phyloP scores from a whole-genome alignment of 92 coral and sea anemone species.

The Epizoanthus stellaris region DNA sequence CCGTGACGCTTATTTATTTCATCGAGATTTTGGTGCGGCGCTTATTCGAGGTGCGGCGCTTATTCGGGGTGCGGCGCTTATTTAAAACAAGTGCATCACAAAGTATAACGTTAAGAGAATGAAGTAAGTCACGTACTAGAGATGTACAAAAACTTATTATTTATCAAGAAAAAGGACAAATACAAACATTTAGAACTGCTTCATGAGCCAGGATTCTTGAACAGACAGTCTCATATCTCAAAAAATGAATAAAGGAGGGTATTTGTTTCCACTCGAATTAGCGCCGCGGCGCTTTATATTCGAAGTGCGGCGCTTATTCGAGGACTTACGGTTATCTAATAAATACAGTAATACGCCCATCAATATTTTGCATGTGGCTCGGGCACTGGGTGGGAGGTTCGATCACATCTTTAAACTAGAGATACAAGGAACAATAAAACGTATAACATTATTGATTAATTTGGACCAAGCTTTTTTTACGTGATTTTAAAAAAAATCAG shows the following conservation, averaged over 20 bases:
- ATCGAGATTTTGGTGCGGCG: constrained; percentile 20
- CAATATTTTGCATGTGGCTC: constrained; percentile 14
- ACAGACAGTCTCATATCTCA: constrained; percentile 42
- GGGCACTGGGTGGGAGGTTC: constrained; percentile 12
- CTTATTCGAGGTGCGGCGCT: background rate
- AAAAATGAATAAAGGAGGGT: constrained; percentile 23
- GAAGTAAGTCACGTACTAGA: too few species aligned
- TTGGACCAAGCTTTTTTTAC: constrained; percentile 13
- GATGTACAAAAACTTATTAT: too few species aligned
- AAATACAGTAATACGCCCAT: constrained; percentile 7
- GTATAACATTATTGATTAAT: constrained; percentile 6
- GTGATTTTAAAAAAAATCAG: too few species aligned
- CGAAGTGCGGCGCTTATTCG: constrained; percentile 44
- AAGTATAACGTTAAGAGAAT: too few species aligned
- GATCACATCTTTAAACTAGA: too few species aligned
- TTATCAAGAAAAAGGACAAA: constrained; percentile 46
- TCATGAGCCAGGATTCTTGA: constrained; percentile 28
- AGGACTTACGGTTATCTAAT: constrained; percentile 3
- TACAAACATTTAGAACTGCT: constrained; percentile 33
- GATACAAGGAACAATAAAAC: constrained; percentile 12
- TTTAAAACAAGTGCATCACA: too few species aligned
- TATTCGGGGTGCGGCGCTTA: background rate
- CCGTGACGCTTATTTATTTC: background rate
- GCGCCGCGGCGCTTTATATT: constrained; percentile 44
- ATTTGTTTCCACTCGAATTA: constrained; percentile 26